Evolutionary conservation across 2,797 vertebrate species (phyloP).

Genomic region (Gobio occitaniae): DNA sequence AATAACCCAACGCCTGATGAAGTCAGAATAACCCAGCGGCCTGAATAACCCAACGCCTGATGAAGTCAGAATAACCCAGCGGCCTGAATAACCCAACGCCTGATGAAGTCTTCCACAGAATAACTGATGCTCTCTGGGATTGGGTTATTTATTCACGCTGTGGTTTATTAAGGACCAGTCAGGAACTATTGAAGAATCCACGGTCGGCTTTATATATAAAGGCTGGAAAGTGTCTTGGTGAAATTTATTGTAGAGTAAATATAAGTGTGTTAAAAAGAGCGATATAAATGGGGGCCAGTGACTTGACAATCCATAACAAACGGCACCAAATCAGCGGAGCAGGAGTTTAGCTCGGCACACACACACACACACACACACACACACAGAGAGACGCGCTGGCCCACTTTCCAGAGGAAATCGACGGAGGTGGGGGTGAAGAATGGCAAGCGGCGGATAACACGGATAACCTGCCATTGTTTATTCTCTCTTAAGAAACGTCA

Average conservation of each 20-base stretch:
- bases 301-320: slow-evolving; percentile 66
- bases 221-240: slow-evolving; percentile 46
- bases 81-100: too few relatives aligned
- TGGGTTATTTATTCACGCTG: slow-evolving; percentile 12
- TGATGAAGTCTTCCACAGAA: slow-evolving; percentile 59
- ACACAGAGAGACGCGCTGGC: slow-evolving; percentile 69
- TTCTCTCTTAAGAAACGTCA: slow-evolving; percentile 86
- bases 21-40: too few relatives aligned
- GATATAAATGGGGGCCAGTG: slow-evolving; percentile 63
- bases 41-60: too few relatives aligned
- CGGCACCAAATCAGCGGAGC: slow-evolving; percentile 54
- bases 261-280: slow-evolving; percentile 59
- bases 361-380: slow-evolving; percentile 53
- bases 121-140: slow-evolving; percentile 51
- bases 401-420: slow-evolving; percentile 77
- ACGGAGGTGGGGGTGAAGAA: slow-evolving; percentile 59
- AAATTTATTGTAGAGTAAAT: slow-evolving; percentile 64
- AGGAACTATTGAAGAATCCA: slow-evolving; percentile 42
- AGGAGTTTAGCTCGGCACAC: slow-evolving; percentile 17
- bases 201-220: slow-evolving; percentile 2
- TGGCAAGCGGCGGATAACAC: slow-evolving; percentile 60
- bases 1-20: too few relatives aligned
- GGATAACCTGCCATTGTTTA: slow-evolving; percentile 82
- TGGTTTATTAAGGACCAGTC: slow-evolving; percentile 31
- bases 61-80: too few relatives aligned